Base-by-base conservation (phyloP, 2,113 vertebrate species). In the Vidua chalybeata region DNA sequence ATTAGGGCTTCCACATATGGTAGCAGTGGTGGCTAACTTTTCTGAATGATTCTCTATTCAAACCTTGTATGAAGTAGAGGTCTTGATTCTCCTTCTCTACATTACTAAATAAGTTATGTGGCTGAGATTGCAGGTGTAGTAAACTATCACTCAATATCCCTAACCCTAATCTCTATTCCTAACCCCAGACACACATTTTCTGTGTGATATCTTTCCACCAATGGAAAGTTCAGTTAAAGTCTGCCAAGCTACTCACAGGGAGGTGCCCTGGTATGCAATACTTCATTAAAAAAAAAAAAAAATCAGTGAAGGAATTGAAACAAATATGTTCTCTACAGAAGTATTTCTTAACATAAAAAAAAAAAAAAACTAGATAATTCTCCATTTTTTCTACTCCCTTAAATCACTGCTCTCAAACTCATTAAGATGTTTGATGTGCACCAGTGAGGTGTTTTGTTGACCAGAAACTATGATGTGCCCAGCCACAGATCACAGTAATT, bases 1-100 rank as follows among this genome's bases (percentile, higher is more conserved):
- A 26, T 61, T 41, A 45, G 7, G 11, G 12, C 26, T 6, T 94
- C 18, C n/a, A 35, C 1, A 4, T 30, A 30, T 0, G 0, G 14
- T 61, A 64, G 13, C 18, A 72, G 26, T 13, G 30, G 23, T 54
- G n/a, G 15, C 9, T 49, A 27, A 22, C 46, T 87, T 84, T 49
- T 56, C 31, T 43, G 33, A 55, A 56, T 28, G 3, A 41, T 49
- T 68, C 35, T 79, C 28, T 75, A 2, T 46, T 76, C 37, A 58
- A 74, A 33, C 8, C 18, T 74, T 55, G 11, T 55, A 33, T 7
- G 15, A 76, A 46, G 6, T 15, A 72, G 20, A 8, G 27, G 5
- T 30, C 58, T 66, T 79, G 35, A 18, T 48, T 54, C 35, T 58
- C 12, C 21, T 58, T 85, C 77, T 56, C 16, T 35, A 22, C 11